Evolutionary conservation across 2,888 invertebrate genomes (phyloP).

Genomic region (Thera britannica): DNA sequence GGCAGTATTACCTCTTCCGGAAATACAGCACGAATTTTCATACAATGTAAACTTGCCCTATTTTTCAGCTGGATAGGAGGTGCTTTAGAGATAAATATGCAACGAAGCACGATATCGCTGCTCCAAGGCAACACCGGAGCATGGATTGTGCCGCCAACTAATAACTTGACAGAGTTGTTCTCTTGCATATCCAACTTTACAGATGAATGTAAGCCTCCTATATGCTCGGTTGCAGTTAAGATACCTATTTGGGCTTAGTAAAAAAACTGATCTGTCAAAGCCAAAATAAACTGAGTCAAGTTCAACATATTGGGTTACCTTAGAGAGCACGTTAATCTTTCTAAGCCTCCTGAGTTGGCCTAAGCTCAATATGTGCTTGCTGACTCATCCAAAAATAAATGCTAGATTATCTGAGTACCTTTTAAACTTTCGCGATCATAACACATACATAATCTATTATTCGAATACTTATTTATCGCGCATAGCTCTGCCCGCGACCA

Average conservation of each 20-base stretch:
- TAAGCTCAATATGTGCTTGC: no score
- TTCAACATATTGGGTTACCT: not conserved
- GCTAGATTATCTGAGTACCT: not conserved
- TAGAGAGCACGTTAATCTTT: not conserved
- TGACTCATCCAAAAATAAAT: no score
- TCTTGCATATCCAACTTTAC: conserved; percentile 68
- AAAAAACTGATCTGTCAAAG: no score
- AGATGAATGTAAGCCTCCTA: conserved; percentile 68
- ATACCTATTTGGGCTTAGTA: no score
- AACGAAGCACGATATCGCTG: conserved; percentile 84
- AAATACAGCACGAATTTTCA: no score
- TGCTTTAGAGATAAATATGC: conserved; percentile 83
- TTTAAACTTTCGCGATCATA: no score
- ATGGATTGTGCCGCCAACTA: conserved; percentile 85
- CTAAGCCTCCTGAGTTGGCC: no score
- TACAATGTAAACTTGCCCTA: not conserved
- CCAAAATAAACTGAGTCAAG: not conserved
- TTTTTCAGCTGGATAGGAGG: conserved; percentile 82
- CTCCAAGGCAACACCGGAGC: conserved; percentile 86
- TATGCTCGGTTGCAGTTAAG: not conserved
- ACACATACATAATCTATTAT: no score
- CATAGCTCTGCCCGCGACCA: no score
- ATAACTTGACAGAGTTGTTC: conserved; percentile 79
- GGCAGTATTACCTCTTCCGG: no score
- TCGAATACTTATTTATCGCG: no score